Evolutionary conservation across 1,140 invertebrate species (phyloP).

Genomic region (Hormaphis cornu): DNA sequence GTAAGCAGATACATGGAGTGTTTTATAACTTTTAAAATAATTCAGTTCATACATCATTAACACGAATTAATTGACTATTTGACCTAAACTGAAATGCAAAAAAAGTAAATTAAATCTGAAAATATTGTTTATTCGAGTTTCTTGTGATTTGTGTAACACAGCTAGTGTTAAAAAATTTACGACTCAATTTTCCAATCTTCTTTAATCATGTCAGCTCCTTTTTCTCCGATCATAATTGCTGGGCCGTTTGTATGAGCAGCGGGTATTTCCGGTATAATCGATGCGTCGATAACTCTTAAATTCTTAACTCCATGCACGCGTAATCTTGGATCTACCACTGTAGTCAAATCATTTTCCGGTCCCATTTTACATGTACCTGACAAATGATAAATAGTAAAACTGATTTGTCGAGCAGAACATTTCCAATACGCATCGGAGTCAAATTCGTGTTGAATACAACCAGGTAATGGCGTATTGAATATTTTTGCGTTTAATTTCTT

Average conservation of each 20-base stretch:
- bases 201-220: conserved; percentile 67
- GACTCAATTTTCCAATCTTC: conserved; percentile 47
- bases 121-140: too few relatives aligned
- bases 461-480: conserved; percentile 42
- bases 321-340: conserved; percentile 53
- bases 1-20: too few relatives aligned
- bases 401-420: conserved; percentile 48
- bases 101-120: too few relatives aligned
- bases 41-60: too few relatives aligned
- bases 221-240: conserved; percentile 67
- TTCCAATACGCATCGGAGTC: conserved; percentile 58
- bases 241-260: conserved; percentile 69
- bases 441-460: conserved; percentile 44
- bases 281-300: conserved; percentile 62
- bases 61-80: too few relatives aligned
- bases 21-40: too few relatives aligned
- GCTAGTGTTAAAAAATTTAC: too few relatives aligned
- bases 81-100: too few relatives aligned
- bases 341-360: conserved; percentile 44
- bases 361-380: conserved; percentile 59
- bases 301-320: conserved; percentile 59
- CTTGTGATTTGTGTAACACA: too few relatives aligned
- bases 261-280: conserved; percentile 65
- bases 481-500: conserved; percentile 50
- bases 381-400: conserved; percentile 46